Evolutionary conservation across 2,113 vertebrate species (phyloP), one percentile per base, ranked within the genome.

Genomic region (Ploceus nigricollis): DNA sequence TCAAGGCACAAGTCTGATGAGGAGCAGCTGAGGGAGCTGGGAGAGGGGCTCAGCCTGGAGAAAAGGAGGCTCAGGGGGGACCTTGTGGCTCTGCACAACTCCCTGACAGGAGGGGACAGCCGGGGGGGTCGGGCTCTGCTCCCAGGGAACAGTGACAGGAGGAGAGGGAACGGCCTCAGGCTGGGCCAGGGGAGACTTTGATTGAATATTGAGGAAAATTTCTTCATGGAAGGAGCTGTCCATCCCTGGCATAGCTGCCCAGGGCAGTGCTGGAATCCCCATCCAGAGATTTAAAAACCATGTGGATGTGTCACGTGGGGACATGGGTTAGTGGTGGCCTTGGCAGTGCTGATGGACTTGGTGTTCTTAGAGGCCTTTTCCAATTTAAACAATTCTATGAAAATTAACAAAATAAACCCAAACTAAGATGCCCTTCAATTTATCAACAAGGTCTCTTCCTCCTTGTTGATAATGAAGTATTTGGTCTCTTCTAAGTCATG

Each of bases 101-200:
- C 71, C 66, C 61, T 66, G 82, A 17, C 53, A 58, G 51, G 44
- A 86, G 68, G 54, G 42, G 60, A 7, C 39, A 45, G 69, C 9
- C 2, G 1, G 31, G 17, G 15, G 40, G 4, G 4, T 42, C 1
- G 1, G 39, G 47, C 15, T 75, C 11, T 75, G 45, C 60, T 21
- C 3, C 15, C 45, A 30, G 28, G 22, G 61, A 21, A 53, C n/a
- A 66, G 53, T 19, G 21, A 45, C 25, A 75, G 30, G 44, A n/a
- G 1, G 13, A n/a, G 61, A 60, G 24, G 28, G 7, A 73, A 81
- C 1, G 0, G 10, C 44, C 60, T 44, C 33, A n/a, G 1, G 33
- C 37, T 73, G 23, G 1, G 45, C 37, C 60, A 45, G 37, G 23
- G n/a, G 15, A 82, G 10, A 0, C 2, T 28, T 0, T 23, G 22